These are phyloP conservation scores for Paracyprichromis sp. DNA, from an alignment of 2,113 vertebrate species.

Conservation along the genomic window DNA sequence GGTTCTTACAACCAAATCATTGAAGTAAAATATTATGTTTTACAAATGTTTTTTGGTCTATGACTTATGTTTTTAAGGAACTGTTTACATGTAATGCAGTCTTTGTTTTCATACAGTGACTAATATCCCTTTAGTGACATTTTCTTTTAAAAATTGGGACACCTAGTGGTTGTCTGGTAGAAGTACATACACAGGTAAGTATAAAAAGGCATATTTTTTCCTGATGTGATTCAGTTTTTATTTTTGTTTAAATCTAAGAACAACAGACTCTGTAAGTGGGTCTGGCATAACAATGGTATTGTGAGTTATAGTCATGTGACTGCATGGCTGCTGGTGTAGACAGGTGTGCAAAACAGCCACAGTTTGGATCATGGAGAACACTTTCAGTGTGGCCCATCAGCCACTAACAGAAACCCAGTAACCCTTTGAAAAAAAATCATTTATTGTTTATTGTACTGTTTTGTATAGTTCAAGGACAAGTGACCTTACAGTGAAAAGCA, in stretches of 20 bases:
- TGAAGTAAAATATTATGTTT: not conserved
- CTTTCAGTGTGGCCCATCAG: not conserved
- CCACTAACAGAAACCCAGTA: not conserved
- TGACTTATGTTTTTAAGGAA: not conserved
- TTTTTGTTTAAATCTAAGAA: not conserved
- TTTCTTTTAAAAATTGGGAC: not conserved
- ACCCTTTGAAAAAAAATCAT: slow-evolving; percentile 20
- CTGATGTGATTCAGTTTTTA: not conserved
- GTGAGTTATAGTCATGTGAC: not conserved
- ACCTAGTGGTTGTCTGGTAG: not conserved
- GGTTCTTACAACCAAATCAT: not conserved
- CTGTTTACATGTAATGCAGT: not conserved
- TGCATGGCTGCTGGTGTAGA: not conserved
- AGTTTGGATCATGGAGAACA: not conserved
- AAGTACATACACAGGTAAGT: not conserved
- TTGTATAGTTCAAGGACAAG: slow-evolving; percentile 36
- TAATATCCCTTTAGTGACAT: not conserved
- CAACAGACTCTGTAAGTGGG: not conserved
- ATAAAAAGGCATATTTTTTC: not conserved
- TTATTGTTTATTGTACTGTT: slow-evolving; percentile 49
- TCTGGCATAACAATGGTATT: not conserved
- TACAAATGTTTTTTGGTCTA: not conserved
- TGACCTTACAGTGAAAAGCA: slow-evolving; percentile 49
- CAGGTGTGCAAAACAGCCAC: not conserved
- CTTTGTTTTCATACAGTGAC: not conserved